Evolutionary conservation across 2,797 vertebrate genomes (phyloP).

Genomic region (Scolopax bukidnonensis): DNA sequence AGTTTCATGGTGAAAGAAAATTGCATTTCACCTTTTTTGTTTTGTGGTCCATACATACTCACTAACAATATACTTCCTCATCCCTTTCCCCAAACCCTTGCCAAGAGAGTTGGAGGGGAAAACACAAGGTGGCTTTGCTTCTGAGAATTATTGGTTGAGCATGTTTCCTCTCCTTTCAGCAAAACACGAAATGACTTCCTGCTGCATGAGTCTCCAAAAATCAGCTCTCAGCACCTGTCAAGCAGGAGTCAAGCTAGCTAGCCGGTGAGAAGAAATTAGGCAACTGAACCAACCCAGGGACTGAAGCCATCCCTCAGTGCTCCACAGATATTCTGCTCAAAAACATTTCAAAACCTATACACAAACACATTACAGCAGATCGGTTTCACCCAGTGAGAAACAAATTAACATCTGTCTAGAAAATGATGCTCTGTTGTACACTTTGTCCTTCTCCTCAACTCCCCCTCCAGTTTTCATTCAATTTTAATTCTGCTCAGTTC

Average conservation of each 20-base stretch:
- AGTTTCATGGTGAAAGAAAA: background rate
- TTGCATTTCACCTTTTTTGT: background rate
- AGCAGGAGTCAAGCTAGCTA: background rate
- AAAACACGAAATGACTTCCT: background rate
- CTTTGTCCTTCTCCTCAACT: conserved; percentile 47
- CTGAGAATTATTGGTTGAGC: background rate
- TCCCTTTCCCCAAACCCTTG: background rate
- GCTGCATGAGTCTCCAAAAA: background rate
- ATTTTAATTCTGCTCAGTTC: conserved; percentile 66
- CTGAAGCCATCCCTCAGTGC: background rate
- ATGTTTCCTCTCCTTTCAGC: background rate
- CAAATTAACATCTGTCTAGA: conserved; percentile 61
- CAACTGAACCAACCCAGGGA: background rate
- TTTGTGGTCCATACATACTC: background rate
- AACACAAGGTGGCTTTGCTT: background rate
- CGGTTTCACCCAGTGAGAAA: conserved; percentile 35
- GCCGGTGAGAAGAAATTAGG: background rate
- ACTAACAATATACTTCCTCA: background rate
- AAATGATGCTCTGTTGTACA: conserved; percentile 39
- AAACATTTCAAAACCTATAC: background rate
- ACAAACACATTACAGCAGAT: background rate
- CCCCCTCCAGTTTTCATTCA: conserved; percentile 45
- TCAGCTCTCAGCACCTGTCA: background rate
- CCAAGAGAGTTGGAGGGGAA: background rate
- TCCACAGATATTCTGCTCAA: background rate